Conservation (phyloP, 2,113 vertebrate species). For the Xenopus laevis region DNA sequence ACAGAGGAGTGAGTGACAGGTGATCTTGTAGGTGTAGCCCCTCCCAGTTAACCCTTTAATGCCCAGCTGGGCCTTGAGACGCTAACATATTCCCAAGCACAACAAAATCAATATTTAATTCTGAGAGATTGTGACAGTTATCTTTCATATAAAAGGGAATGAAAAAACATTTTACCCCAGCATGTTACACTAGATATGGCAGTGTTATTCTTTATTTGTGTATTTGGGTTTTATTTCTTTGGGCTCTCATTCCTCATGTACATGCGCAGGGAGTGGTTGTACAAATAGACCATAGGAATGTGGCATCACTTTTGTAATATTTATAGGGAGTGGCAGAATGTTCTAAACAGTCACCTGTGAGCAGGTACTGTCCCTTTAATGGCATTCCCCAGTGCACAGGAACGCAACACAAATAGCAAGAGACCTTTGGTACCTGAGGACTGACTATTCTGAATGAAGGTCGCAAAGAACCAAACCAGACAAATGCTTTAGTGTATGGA, state of each 20-base stretch:
- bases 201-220: slow-evolving; percentile 12
- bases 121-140: too few species aligned
- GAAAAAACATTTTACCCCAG: too few species aligned
- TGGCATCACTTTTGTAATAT: slow-evolving; percentile 25
- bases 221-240: slow-evolving; percentile 21
- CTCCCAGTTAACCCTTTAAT: too few species aligned
- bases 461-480: background rate
- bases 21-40: too few species aligned
- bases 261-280: slow-evolving; percentile 22
- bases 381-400: slow-evolving; percentile 13
- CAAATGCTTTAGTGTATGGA: background rate
- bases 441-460: background rate
- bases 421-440: slow-evolving; percentile 38
- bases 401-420: slow-evolving; percentile 22
- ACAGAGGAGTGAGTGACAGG: too few species aligned
- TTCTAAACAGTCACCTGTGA: slow-evolving; percentile 15
- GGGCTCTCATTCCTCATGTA: slow-evolving; percentile 11
- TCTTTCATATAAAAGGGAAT: too few species aligned
- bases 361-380: slow-evolving; percentile 35
- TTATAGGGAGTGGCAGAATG: slow-evolving; percentile 27
- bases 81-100: too few species aligned
- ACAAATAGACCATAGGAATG: slow-evolving; percentile 34
- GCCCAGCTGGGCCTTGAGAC: too few species aligned
- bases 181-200: slow-evolving; percentile 10
- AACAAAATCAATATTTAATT: too few species aligned